phyloP scores from a whole-genome alignment of 2,888 invertebrate genomes.

The Drosophila formosana region DNA sequence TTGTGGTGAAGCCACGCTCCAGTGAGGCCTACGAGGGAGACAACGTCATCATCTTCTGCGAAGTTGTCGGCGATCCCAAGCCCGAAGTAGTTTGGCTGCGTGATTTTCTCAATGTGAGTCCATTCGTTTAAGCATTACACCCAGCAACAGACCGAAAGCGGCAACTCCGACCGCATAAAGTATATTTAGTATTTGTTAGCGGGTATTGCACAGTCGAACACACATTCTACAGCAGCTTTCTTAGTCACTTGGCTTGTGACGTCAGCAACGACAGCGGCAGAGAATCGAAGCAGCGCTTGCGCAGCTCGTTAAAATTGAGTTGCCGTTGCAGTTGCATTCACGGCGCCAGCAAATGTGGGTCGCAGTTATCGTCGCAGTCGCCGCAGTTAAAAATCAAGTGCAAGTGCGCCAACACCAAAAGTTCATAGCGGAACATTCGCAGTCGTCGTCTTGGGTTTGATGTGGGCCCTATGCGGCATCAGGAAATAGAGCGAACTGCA shows the following conservation, averaged over 20 bases:
- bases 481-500: conserved; percentile 48
- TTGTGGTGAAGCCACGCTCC: conserved; percentile 92
- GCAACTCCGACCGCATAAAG: background rate
- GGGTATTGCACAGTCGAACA: background rate
- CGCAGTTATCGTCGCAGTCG: conserved; percentile 43
- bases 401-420: conserved; percentile 59
- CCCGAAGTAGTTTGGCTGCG: conserved; percentile 95
- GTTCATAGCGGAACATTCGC: conserved; percentile 13
- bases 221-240: background rate
- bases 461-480: conserved; percentile 57
- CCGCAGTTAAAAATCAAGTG: conserved; percentile 55
- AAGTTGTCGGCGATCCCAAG: conserved; percentile 95
- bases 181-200: background rate
- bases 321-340: conserved; percentile 60
- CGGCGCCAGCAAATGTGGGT: conserved; percentile 75
- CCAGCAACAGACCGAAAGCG: background rate
- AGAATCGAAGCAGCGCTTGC: conserved; percentile 40
- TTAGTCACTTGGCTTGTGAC: conserved; percentile 41
- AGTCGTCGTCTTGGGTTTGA: conserved; percentile 7
- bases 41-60: conserved; percentile 93
- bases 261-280: conserved; percentile 41
- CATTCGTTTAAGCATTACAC: background rate
- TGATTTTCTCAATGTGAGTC: conserved; percentile 93
- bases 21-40: conserved; percentile 94
- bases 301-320: conserved; percentile 35